These are phyloP conservation scores for Coenobita brevimanus DNA, from an alignment of 1,140 invertebrate genomes.

Conservation along the genomic window DNA sequence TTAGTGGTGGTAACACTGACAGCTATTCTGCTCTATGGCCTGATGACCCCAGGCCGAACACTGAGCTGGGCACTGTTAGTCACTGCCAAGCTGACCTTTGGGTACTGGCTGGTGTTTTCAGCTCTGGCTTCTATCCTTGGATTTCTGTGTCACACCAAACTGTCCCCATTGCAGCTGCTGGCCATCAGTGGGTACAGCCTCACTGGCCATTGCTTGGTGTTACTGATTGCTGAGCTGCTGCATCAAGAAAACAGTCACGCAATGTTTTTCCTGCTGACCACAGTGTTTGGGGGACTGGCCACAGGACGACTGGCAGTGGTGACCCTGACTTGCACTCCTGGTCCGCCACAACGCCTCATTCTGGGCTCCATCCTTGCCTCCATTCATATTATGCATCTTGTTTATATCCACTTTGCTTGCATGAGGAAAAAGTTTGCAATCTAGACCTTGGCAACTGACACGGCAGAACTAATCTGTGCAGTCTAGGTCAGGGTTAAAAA, in stretches of 20 bases:
- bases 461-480: too few relatives aligned
- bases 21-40: conserved; percentile 38
- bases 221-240: conserved; percentile 45
- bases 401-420: conserved; percentile 61
- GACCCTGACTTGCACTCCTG: conserved; percentile 28
- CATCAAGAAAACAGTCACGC: conserved; percentile 48
- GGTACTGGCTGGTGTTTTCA: conserved; percentile 44
- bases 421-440: conserved; percentile 55
- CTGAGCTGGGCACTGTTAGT: conserved; percentile 24
- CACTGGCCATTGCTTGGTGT: conserved; percentile 45
- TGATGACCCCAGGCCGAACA: conserved; percentile 28
- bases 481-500: too few relatives aligned
- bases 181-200: conserved; percentile 47
- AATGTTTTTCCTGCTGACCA: conserved; percentile 44
- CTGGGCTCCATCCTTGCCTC: conserved; percentile 43
- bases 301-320: conserved; percentile 31
- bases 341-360: conserved; percentile 40
- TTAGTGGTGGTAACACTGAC: conserved; percentile 14
- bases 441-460: background rate
- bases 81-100: conserved; percentile 31
- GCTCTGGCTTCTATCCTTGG: conserved; percentile 32
- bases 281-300: conserved; percentile 53
- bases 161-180: conserved; percentile 27
- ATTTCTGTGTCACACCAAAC: conserved; percentile 25
- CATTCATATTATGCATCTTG: conserved; percentile 51